Percentiles rank a stretch among this genome's conserved stretches.
Evolutionary conservation across 2,797 vertebrate genomes (phyloP).

Genomic region (Platalea minor): DNA sequence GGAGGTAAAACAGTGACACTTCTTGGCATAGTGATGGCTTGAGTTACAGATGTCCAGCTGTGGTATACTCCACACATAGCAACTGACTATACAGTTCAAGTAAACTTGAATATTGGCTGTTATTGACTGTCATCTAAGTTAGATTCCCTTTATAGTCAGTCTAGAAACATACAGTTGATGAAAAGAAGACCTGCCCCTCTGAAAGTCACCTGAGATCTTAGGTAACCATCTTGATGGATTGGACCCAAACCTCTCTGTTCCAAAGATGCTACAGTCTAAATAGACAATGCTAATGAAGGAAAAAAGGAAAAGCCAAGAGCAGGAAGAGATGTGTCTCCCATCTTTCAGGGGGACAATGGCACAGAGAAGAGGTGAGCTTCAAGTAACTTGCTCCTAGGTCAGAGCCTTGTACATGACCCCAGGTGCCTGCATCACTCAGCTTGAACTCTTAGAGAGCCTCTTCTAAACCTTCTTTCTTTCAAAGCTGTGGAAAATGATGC

Average conservation of each 20-base stretch:
- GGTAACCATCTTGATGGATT: not conserved
- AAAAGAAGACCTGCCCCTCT: not conserved
- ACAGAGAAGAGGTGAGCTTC: not conserved
- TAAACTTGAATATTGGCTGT: not conserved
- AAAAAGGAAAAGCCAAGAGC: not conserved
- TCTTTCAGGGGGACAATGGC: not conserved
- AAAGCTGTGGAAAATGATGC: not conserved
- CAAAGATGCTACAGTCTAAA: not conserved
- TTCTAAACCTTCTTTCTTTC: not conserved
- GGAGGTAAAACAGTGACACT: not conserved
- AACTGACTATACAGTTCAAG: not conserved
- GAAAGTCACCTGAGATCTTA: not conserved
- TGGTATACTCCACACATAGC: not conserved
- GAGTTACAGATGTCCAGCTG: not conserved
- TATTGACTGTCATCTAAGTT: not conserved
- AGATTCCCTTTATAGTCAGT: not conserved
- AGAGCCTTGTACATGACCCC: not conserved
- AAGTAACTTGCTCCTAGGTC: not conserved
- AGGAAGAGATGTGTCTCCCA: not conserved
- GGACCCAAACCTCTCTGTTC: not conserved
- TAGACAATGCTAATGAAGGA: not conserved
- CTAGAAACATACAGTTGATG: not conserved
- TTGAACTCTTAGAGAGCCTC: not conserved
- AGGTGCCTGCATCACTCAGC: not conserved
- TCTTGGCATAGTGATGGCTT: not conserved